phyloP scores from a whole-genome alignment of 2,888 invertebrate species.

The Cyaniris semiargus region DNA sequence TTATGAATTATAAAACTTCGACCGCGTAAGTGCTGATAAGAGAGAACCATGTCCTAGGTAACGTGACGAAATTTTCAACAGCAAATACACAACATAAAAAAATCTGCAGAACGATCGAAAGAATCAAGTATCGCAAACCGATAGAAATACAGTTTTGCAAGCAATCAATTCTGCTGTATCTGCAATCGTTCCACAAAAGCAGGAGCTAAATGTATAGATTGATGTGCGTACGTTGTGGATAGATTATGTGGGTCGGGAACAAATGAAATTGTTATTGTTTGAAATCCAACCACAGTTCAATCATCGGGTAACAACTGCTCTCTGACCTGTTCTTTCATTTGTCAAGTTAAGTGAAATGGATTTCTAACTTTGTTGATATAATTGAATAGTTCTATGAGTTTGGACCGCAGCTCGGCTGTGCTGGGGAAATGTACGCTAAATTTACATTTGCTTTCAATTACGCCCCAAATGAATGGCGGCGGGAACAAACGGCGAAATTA shows the following conservation, averaged over 20 bases:
- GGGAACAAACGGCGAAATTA: constrained; percentile 10
- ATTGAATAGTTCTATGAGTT: constrained; percentile 40
- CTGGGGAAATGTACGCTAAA: constrained; percentile 28
- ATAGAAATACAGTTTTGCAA: constrained; percentile 5
- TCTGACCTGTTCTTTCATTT: constrained; percentile 58
- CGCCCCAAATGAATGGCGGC: neutral
- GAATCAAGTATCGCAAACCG: neutral
- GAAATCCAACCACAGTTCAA: constrained; percentile 50
- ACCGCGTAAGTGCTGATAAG: neutral
- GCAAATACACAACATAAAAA: neutral
- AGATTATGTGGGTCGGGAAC: constrained; percentile 28
- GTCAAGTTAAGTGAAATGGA: constrained; percentile 52
- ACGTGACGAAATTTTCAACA: too few relatives aligned
- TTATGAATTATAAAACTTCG: constrained; percentile 12
- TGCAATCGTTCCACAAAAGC: constrained; percentile 3
- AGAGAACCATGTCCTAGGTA: neutral
- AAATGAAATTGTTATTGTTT: constrained; percentile 36
- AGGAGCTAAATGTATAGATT: constrained; percentile 16
- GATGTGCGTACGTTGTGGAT: constrained; percentile 1
- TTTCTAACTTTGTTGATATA: constrained; percentile 36
- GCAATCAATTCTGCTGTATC: constrained; percentile 1
- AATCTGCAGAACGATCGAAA: neutral
- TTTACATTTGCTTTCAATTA: constrained; percentile 21
- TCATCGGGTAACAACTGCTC: constrained; percentile 51
- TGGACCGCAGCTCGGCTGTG: constrained; percentile 35